Percentiles rank a stretch among this genome's conserved stretches.
Conservation (phyloP, 2,797 vertebrate genomes). For the Liasis olivaceus region DNA sequence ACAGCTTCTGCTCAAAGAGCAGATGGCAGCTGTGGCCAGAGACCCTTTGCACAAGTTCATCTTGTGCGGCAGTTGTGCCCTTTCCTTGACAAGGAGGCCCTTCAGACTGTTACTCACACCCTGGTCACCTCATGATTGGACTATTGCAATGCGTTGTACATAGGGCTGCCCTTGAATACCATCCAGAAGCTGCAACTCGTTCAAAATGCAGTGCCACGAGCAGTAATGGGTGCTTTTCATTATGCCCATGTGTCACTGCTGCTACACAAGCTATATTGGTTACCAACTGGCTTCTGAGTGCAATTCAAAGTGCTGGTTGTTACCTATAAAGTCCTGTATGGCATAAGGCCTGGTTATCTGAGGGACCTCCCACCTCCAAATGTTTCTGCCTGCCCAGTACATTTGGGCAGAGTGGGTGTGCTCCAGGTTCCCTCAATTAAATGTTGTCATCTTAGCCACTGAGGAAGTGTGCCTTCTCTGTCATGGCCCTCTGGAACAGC, state of each 20-base stretch:
- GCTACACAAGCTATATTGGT: background rate
- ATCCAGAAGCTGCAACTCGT: background rate
- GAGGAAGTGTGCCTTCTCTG: too few relatives aligned
- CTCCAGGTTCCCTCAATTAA: too few relatives aligned
- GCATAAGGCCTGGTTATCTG: too few relatives aligned
- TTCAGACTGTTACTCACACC: background rate
- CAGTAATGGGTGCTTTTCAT: too few relatives aligned
- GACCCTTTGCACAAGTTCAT: background rate
- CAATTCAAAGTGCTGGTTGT: background rate
- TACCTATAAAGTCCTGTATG: too few relatives aligned
- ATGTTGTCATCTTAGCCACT: too few relatives aligned
- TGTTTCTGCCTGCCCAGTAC: too few relatives aligned
- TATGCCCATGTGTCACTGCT: background rate
- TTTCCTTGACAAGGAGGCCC: too few relatives aligned
- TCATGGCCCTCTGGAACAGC: too few relatives aligned
- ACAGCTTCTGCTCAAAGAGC: background rate
- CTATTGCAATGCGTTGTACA: background rate
- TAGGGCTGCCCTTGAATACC: background rate
- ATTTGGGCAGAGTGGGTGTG: too few relatives aligned
- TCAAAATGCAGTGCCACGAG: background rate
- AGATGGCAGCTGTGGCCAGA: background rate
- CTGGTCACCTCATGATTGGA: background rate
- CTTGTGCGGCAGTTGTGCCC: too few relatives aligned
- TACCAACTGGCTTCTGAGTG: background rate
- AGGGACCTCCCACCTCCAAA: too few relatives aligned